These are phyloP conservation scores for Hipparchia semele DNA, from an alignment of 2,888 invertebrate species.

Conservation along the genomic window DNA sequence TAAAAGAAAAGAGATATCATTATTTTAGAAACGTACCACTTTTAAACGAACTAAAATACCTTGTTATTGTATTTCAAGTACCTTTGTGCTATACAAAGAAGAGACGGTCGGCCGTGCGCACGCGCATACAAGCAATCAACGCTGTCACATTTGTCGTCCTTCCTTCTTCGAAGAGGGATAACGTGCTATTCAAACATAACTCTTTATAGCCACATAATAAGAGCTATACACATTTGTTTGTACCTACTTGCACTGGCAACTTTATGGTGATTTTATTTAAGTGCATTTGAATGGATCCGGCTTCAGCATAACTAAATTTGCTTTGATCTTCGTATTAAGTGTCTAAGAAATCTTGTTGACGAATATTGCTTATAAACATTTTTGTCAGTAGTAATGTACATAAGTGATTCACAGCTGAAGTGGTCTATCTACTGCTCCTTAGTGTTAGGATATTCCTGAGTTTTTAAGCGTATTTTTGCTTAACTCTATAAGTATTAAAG, in stretches of 20 bases:
- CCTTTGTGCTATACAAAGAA: constrained; percentile 22
- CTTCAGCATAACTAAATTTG: constrained; percentile 33
- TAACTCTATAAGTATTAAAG: no score
- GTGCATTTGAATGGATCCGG: constrained; percentile 36
- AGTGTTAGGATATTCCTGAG: background rate
- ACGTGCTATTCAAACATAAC: constrained; percentile 2
- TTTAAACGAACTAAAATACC: background rate
- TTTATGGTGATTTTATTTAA: constrained; percentile 35
- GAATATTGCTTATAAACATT: constrained; percentile 7
- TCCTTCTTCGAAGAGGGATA: background rate
- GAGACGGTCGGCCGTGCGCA: constrained; percentile 27
- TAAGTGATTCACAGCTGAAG: background rate
- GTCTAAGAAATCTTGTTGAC: constrained; percentile 4
- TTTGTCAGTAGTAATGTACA: background rate
- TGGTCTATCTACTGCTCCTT: background rate
- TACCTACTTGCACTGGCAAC: background rate
- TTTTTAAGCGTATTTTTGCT: no score
- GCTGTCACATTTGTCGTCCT: constrained; percentile 29
- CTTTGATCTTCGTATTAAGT: constrained; percentile 26
- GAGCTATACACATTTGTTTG: background rate
- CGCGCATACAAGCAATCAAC: constrained; percentile 35
- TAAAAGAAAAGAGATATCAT: background rate
- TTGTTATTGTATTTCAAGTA: background rate
- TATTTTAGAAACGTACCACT: background rate
- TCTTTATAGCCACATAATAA: background rate